phyloP scores from a whole-genome alignment of 2,797 vertebrate species.

The Mormyrops attenuatus region DNA sequence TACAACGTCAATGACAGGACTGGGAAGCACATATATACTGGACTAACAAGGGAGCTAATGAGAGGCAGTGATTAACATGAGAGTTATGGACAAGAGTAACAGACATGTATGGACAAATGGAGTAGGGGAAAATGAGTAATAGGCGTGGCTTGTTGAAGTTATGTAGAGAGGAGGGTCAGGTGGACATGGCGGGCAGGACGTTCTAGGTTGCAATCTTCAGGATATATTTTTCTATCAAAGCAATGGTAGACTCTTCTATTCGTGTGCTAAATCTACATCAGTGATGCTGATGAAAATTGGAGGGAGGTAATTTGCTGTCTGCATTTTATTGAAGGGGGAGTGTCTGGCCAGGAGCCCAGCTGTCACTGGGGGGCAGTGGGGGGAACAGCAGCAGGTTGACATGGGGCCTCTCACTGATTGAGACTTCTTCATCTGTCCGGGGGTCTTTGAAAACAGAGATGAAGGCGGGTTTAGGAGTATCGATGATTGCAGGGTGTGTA shows the following conservation, averaged over 20 bases:
- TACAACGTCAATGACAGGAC: neutral
- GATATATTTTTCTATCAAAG: slow-evolving; percentile 12
- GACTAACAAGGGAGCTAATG: neutral
- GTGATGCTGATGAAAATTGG: neutral
- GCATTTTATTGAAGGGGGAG: neutral
- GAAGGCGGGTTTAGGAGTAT: neutral
- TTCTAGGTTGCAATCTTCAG: neutral
- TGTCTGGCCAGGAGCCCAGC: neutral
- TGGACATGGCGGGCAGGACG: neutral
- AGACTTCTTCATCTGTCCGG: slow-evolving; percentile 5
- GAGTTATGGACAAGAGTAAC: neutral
- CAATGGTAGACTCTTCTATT: neutral
- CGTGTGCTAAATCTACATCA: slow-evolving; percentile 19
- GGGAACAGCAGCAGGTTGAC: neutral
- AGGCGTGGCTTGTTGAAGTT: neutral
- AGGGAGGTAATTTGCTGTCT: neutral
- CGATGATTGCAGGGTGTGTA: slow-evolving; percentile 14
- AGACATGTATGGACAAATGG: neutral
- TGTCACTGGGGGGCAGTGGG: neutral
- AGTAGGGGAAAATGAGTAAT: neutral
- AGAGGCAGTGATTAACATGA: neutral
- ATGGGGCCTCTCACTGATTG: neutral
- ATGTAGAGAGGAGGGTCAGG: neutral
- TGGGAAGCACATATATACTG: neutral
- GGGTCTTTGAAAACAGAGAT: neutral